Percentiles rank a stretch among this genome's conserved stretches.
These are phyloP conservation scores for Taenioides sp. DNA, from an alignment of 2,797 vertebrate genomes.

Conservation along the genomic window DNA sequence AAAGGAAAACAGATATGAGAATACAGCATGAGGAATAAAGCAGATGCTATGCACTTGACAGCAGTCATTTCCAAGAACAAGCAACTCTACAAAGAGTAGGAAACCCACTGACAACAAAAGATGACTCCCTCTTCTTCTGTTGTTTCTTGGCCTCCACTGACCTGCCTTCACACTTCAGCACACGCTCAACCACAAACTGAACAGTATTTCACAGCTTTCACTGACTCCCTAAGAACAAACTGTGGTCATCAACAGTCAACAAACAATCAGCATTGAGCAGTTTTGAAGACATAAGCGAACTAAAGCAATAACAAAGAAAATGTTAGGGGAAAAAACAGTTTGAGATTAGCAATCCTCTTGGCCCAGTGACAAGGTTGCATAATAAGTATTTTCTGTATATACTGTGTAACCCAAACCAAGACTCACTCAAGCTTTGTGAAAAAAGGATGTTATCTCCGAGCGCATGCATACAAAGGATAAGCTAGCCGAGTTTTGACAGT, in stretches of 20 bases:
- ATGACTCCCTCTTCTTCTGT: slow-evolving; percentile 42
- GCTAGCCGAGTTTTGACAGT: slow-evolving; percentile 75
- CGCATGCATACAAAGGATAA: slow-evolving; percentile 64
- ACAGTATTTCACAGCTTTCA: slow-evolving; percentile 45
- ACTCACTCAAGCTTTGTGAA: slow-evolving; percentile 66
- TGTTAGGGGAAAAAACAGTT: slow-evolving; percentile 22
- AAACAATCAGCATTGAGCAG: slow-evolving; percentile 35
- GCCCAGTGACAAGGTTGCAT: slow-evolving; percentile 60
- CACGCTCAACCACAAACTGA: slow-evolving; percentile 42
- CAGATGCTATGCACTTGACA: slow-evolving; percentile 5
- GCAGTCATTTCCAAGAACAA: slow-evolving; percentile 10
- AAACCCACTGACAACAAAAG: slow-evolving; percentile 60
- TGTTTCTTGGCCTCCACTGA: slow-evolving; percentile 57
- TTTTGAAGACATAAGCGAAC: slow-evolving; percentile 25
- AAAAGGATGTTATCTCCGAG: slow-evolving; percentile 62
- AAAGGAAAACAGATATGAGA: not conserved
- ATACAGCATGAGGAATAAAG: not conserved
- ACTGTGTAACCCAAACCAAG: slow-evolving; percentile 47
- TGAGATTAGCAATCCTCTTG: slow-evolving; percentile 53
- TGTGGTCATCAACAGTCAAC: slow-evolving; percentile 35
- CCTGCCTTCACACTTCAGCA: slow-evolving; percentile 58
- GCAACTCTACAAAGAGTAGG: slow-evolving; percentile 36
- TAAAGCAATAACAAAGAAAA: slow-evolving; percentile 29
- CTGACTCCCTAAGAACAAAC: slow-evolving; percentile 31
- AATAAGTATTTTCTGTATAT: slow-evolving; percentile 62